Evolutionary conservation across 2,888 invertebrate genomes (phyloP), one percentile per base, ranked within the genome.

Genomic region (Agonopterix heracliana): DNA sequence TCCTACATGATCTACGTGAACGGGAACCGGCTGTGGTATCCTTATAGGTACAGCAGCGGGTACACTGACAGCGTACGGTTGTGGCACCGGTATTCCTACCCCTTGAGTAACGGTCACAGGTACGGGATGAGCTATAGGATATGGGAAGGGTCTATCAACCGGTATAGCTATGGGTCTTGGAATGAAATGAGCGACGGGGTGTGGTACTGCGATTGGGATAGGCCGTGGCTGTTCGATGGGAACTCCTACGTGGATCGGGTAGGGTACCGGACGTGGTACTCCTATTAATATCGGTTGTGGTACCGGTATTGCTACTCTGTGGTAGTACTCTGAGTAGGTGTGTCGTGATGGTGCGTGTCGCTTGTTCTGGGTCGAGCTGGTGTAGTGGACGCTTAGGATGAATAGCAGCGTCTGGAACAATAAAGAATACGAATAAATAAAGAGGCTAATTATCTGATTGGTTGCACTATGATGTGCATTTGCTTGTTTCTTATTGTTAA

Each of bases 71-170:
- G 78, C 74, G 41, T 90, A 87, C 9, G 90, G 90, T 49, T 89
- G 89, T 0, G 90, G 89, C 0, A 91, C 88, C 1, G 90, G 90
- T 38, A 90, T 85, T 1, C 85, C 83, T 0, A 90, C 81, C 1
- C 85, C 85, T 59, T 90, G 90, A 1, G 89, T 89, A 0, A 90
- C 69, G 1, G 84, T 78, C 0, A 90, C 85, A 0, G 90, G 89
- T 1, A 89, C 83, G 0, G 90, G 90, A 48, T 90, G 90, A 9
- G 90, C 81, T 0, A 90, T 81, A 0, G 89, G 85, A 34, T 90
- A 90, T 2, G 90, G 88, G 49, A 89, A 89, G 1, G 91, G 90
- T 52, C 90, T 78, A 44, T 91, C 89, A 0, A 91, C 78, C 2
- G 89, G 81, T 1, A 89, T 79, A 0, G 89, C 85, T 0, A 84